Conservation (phyloP, 2,888 invertebrate species). For the Euzetes globulus region DNA sequence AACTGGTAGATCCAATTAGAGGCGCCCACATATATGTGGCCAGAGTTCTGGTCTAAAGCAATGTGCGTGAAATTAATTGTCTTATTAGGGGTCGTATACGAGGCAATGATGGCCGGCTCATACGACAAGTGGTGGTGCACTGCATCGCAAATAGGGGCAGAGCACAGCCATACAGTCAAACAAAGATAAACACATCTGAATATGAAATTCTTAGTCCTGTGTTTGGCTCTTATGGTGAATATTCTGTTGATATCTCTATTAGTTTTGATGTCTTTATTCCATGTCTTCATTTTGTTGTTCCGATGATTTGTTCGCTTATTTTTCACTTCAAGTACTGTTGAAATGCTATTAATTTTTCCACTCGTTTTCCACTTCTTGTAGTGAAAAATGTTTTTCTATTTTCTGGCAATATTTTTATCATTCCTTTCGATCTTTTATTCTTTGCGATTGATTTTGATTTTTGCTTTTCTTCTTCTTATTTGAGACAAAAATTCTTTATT, state of each 20-base stretch:
- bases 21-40: slow-evolving; percentile 73
- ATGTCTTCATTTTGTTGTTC: slow-evolving; percentile 1
- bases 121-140: background rate
- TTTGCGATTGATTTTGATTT: background rate
- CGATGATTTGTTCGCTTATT: too few species aligned
- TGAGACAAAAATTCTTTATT: background rate
- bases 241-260: background rate
- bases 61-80: slow-evolving; percentile 49
- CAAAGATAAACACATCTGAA: background rate
- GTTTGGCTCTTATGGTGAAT: too few species aligned
- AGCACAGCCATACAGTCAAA: background rate
- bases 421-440: background rate
- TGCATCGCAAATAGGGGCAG: background rate
- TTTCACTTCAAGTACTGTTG: background rate
- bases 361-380: background rate
- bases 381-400: background rate
- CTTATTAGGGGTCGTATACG: slow-evolving; percentile 39
- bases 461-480: background rate
- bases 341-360: background rate
- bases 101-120: slow-evolving; percentile 30
- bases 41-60: slow-evolving; percentile 49
- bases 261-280: background rate
- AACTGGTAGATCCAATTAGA: slow-evolving; percentile 78
- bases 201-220: background rate
- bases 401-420: background rate